Evolutionary conservation across 2,113 vertebrate species (phyloP).

Genomic region (Indicator indicator): DNA sequence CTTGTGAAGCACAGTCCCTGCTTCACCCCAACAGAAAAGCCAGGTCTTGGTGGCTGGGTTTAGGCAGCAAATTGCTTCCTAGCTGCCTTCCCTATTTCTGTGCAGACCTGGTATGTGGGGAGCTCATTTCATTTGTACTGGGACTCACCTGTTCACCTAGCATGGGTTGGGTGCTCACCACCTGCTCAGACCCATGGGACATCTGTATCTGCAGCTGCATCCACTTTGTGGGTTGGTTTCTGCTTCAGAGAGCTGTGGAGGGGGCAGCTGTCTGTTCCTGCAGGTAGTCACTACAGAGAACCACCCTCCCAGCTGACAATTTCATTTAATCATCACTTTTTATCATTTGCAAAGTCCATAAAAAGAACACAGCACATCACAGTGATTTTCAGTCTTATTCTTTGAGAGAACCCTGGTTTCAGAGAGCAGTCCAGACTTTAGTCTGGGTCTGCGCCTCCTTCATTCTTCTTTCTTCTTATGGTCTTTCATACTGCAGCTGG

Average conservation of each 20-base stretch:
- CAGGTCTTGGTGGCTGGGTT: neutral
- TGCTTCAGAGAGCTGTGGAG: neutral
- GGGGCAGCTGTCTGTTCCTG: neutral
- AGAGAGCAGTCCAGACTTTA: neutral
- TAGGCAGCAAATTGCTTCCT: neutral
- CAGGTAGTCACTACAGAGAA: neutral
- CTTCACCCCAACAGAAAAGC: neutral
- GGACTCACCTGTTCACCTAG: neutral
- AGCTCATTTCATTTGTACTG: neutral
- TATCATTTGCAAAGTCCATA: constrained; percentile 1
- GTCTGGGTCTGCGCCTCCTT: neutral
- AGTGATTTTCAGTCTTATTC: neutral
- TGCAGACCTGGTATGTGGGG: neutral
- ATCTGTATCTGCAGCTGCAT: neutral
- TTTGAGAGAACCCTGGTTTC: neutral
- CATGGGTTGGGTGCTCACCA: neutral
- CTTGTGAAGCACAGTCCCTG: neutral
- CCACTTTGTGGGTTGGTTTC: neutral
- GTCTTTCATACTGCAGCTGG: neutral
- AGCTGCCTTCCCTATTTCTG: neutral
- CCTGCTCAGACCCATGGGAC: neutral
- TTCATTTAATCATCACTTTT: constrained; percentile 15
- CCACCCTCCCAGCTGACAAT: neutral
- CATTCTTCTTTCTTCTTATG: neutral
- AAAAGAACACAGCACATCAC: neutral